phyloP scores from a whole-genome alignment of 2,888 invertebrate species.

The Drosophila mimetica region DNA sequence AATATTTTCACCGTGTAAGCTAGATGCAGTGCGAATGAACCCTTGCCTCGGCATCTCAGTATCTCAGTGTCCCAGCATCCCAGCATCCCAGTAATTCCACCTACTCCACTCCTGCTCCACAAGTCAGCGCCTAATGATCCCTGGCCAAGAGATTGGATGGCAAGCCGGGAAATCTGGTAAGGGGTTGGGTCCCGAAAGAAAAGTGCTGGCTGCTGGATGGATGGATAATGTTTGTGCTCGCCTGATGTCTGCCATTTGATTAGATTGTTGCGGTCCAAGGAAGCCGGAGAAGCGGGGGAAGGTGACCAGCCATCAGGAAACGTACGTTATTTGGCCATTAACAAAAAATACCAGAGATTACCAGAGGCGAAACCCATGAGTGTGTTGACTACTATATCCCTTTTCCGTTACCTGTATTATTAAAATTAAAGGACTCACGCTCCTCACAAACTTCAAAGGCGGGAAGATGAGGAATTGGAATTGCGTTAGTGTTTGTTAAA shows the following conservation, averaged over 20 bases:
- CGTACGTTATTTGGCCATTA: not conserved
- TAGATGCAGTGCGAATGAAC: constrained; percentile 9
- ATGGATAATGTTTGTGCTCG: constrained; percentile 57
- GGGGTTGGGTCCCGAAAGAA: constrained; percentile 12
- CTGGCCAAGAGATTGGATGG: constrained; percentile 57
- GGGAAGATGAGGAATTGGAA: not conserved
- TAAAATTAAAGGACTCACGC: no score
- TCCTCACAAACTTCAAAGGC: no score
- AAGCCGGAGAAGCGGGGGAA: not conserved
- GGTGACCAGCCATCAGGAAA: not conserved
- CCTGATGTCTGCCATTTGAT: constrained; percentile 57
- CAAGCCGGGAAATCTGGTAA: constrained; percentile 1
- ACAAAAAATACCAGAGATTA: not conserved
- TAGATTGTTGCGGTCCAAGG: constrained; percentile 49
- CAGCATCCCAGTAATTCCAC: not conserved
- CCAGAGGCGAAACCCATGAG: not conserved
- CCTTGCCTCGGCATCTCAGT: constrained; percentile 3
- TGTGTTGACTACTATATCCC: no score
- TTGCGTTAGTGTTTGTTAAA: not conserved
- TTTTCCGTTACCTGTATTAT: no score
- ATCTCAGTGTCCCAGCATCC: not conserved
- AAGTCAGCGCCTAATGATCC: constrained; percentile 74
- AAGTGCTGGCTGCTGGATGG: constrained; percentile 56
- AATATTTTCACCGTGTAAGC: not conserved
- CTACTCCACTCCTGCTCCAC: not conserved